phyloP scores from a whole-genome alignment of 2,888 invertebrate genomes.

The Cyclophora albipunctata region DNA sequence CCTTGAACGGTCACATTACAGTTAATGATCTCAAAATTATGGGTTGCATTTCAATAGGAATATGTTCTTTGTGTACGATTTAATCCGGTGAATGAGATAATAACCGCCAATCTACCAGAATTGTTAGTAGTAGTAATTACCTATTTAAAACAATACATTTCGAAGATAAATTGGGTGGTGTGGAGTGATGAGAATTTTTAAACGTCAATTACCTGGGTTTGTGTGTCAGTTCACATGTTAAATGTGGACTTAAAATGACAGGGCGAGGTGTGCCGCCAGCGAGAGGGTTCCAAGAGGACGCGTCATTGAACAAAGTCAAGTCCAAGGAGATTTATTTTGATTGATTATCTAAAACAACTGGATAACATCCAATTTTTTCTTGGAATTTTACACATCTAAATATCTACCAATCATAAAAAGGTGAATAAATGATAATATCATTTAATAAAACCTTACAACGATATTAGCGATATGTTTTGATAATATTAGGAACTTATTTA shows the following conservation, averaged over 20 bases:
- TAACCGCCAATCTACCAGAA: not conserved
- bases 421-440: no score
- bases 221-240: conserved; percentile 15
- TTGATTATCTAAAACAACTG: conserved; percentile 39
- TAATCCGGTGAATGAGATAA: not conserved
- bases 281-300: conserved; percentile 15
- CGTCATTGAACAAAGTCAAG: conserved; percentile 43
- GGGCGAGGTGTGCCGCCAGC: conserved; percentile 26
- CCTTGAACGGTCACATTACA: conserved; percentile 21
- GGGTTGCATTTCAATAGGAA: conserved; percentile 16
- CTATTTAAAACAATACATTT: not conserved
- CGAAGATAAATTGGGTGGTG: not conserved
- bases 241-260: conserved; percentile 19
- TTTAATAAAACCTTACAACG: no score
- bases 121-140: not conserved
- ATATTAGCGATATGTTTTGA: no score
- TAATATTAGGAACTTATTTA: no score
- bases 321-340: conserved; percentile 55
- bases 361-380: conserved; percentile 45
- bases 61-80: conserved; percentile 4
- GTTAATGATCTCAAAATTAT: conserved; percentile 22
- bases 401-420: not conserved
- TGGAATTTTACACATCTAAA: conserved; percentile 32
- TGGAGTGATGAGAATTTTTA: conserved; percentile 9
- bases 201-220: conserved; percentile 23